phyloP scores from a whole-genome alignment of 1,140 invertebrate species.

The Ganaspis sp. region DNA sequence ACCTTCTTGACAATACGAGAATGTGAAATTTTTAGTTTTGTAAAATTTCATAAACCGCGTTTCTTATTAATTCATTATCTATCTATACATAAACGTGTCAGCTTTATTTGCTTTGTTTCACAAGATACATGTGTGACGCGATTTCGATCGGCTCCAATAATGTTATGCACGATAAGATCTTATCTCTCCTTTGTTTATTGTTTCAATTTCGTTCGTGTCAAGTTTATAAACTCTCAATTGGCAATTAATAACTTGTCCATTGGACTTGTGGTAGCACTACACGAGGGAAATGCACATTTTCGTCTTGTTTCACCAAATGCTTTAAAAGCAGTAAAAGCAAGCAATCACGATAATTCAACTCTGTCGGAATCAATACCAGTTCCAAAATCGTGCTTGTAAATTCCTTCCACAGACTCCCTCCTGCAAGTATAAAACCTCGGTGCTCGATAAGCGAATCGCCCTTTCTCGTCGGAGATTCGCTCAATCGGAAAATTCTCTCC shows the following conservation, averaged over 20 bases:
- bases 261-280: not conserved
- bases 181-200: slow-evolving; percentile 17
- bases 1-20: no score
- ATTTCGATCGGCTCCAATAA: not conserved
- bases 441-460: slow-evolving; percentile 26
- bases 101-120: not conserved
- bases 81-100: not conserved
- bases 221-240: not conserved
- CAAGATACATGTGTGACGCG: not conserved
- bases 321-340: not conserved
- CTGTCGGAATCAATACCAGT: slow-evolving; percentile 17
- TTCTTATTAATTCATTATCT: no score
- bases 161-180: slow-evolving; percentile 1
- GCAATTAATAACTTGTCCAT: not conserved
- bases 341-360: slow-evolving; percentile 3
- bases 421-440: slow-evolving; percentile 21
- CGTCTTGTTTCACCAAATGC: not conserved
- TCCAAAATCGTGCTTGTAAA: slow-evolving; percentile 6
- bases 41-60: no score
- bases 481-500: slow-evolving; percentile 42
- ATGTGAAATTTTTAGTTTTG: no score
- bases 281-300: not conserved
- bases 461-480: slow-evolving; percentile 37
- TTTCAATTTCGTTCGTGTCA: not conserved
- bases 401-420: slow-evolving; percentile 14